These are phyloP conservation scores for Ivindomyrus marchei DNA, from an alignment of 2,113 vertebrate species.

Conservation along the genomic window DNA sequence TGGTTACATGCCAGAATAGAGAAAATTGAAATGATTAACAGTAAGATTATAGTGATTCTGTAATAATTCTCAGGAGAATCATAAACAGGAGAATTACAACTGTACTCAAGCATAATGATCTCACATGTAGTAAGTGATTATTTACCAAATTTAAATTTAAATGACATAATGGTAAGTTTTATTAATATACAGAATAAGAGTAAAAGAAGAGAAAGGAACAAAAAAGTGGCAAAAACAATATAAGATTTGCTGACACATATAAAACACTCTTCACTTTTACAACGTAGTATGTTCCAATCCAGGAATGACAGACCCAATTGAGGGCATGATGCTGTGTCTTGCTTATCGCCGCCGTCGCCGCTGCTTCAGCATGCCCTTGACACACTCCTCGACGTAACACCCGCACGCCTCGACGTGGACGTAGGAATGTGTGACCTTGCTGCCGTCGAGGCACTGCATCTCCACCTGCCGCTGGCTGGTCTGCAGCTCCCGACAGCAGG, in stretches of 20 bases:
- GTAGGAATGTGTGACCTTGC: conserved; percentile 53
- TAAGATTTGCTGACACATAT: background rate
- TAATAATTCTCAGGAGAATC: background rate
- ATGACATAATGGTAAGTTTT: background rate
- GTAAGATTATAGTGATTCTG: background rate
- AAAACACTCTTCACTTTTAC: background rate
- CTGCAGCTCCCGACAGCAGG: conserved; percentile 69
- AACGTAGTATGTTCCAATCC: background rate
- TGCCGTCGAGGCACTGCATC: conserved; percentile 61
- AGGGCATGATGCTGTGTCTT: background rate
- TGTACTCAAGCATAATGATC: background rate
- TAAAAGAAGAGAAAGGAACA: background rate
- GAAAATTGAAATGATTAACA: background rate
- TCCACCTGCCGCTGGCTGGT: conserved; percentile 52
- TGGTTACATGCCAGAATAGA: background rate
- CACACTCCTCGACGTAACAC: conserved; percentile 43
- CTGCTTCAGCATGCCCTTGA: fast-evolving
- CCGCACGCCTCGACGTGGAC: conserved; percentile 57
- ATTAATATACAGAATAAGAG: background rate
- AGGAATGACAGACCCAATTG: background rate
- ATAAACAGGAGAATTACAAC: background rate
- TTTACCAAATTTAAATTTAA: background rate
- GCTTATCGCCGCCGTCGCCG: background rate
- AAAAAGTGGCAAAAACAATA: background rate
- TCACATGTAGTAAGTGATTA: background rate